Base-by-base conservation (phyloP, 2,797 vertebrate species). In the Eleutherodactylus coqui region DNA sequence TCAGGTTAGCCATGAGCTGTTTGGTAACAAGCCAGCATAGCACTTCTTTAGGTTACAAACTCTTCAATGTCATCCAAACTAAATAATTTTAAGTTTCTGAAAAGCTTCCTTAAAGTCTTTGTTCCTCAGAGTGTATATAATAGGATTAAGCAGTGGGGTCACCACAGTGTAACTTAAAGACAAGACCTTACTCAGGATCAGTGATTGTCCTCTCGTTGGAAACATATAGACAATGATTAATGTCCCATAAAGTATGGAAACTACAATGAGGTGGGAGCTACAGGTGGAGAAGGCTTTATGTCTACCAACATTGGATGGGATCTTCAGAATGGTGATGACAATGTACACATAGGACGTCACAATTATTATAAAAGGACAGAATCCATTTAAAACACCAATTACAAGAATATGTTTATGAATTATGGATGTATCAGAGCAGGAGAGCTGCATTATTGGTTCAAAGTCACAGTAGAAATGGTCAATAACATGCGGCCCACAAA, bases 241-340 rank as follows among this genome's bases (percentile, higher is more conserved):
- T 41, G 67, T 41, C 19, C 67, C 36, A 5, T 70, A 70, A 36
- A 70, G 13, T 41, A 70, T 11, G 36, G 36, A 24, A 4, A 70
- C 67, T 9, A 70, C 67, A 70, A n/a, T 43, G 67, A 70, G 67
- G 36, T 70, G 67, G 67, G 67, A 70, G 67, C 62, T n/a, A n/a
- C n/a, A n/a, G n/a, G n/a, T n/a, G n/a, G n/a, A n/a, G n/a, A n/a
- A n/a, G n/a, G n/a, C 36, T 70, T 70, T 70, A 21, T 70, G 67
- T 43, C 67, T 70, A 19, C 67, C 36, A 3, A 10, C 41, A 13
- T 70, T 41, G 67, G 67, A 41, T 41, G 36, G 67, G 9, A 70
- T 70, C 67, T 70, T 70, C 21, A 70, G 0, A 1, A 70, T 70
- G 9, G 67, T 41, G 36, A n/a, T 41, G 36, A n/a, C 36, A 70